Conservation (phyloP, 1,140 invertebrate genomes). For the Neotoxoptera formosana region DNA sequence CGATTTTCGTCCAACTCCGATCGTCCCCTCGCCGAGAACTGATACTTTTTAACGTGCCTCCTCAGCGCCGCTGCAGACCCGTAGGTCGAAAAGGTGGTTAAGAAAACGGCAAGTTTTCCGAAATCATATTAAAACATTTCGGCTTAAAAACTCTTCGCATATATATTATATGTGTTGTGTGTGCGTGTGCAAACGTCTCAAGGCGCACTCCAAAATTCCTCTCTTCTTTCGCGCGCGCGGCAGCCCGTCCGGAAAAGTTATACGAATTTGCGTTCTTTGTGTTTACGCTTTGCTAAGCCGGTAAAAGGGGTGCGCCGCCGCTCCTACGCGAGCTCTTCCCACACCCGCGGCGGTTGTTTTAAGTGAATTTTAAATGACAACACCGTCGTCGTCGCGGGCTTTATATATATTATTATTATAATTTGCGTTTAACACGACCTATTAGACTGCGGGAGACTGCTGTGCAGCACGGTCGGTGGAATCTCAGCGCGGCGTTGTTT, state of each 20-base stretch:
- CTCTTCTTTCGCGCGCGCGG: neutral
- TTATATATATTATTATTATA: neutral
- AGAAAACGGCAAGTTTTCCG: constrained; percentile 45
- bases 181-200: neutral
- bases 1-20: constrained; percentile 22
- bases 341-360: neutral
- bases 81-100: constrained; percentile 1
- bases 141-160: constrained; percentile 38
- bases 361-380: constrained; percentile 58
- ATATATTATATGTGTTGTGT: neutral
- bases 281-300: constrained; percentile 57
- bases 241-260: constrained; percentile 31
- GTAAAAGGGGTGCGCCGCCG: constrained; percentile 47
- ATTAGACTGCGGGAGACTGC: constrained; percentile 34
- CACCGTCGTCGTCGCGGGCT: constrained; percentile 15
- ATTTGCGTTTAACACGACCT: constrained; percentile 56
- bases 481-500: neutral
- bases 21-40: neutral
- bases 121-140: constrained; percentile 55
- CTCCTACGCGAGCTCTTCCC: neutral
- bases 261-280: constrained; percentile 49
- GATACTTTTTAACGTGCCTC: neutral
- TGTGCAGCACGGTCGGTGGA: neutral
- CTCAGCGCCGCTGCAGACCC: no score
- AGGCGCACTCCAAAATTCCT: constrained; percentile 16